phyloP scores from a whole-genome alignment of 2,113 vertebrate species.

The Camelus dromedarius region DNA sequence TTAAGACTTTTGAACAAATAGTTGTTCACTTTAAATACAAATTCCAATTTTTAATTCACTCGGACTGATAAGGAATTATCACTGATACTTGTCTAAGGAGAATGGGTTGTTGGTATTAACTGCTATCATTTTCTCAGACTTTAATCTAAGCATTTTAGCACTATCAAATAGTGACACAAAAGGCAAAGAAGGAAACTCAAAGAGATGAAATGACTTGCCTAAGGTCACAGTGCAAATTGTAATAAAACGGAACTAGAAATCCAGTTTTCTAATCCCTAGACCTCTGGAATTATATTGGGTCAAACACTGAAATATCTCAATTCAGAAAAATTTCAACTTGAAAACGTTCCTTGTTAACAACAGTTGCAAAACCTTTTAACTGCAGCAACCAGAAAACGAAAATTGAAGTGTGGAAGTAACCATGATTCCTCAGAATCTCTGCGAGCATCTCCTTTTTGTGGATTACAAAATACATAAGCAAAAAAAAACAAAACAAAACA shows the following conservation, averaged over 20 bases:
- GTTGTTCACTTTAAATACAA: neutral
- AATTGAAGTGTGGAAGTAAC: neutral
- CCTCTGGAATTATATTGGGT: neutral
- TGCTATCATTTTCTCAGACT: neutral
- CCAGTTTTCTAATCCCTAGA: neutral
- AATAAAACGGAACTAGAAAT: neutral
- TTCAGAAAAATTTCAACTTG: neutral
- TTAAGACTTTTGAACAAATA: neutral
- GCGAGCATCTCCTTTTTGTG: neutral
- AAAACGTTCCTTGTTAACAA: neutral
- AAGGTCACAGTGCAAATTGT: neutral
- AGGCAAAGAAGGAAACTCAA: neutral
- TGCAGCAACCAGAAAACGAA: neutral
- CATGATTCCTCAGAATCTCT: neutral
- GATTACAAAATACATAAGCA: neutral
- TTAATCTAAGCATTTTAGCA: neutral
- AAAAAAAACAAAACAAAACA: neutral
- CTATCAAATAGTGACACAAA: neutral
- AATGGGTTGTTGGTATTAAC: neutral
- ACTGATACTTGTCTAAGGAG: neutral
- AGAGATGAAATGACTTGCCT: neutral
- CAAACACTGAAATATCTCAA: neutral
- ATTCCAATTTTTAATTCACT: conserved; percentile 1
- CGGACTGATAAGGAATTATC: neutral
- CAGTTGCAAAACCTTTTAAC: neutral